A percentile compares a stretch with the other conserved stretches of the same genome.
These are phyloP conservation scores for Proisotoma minuta DNA, from an alignment of 2,888 invertebrate genomes.

Conservation along the genomic window DNA sequence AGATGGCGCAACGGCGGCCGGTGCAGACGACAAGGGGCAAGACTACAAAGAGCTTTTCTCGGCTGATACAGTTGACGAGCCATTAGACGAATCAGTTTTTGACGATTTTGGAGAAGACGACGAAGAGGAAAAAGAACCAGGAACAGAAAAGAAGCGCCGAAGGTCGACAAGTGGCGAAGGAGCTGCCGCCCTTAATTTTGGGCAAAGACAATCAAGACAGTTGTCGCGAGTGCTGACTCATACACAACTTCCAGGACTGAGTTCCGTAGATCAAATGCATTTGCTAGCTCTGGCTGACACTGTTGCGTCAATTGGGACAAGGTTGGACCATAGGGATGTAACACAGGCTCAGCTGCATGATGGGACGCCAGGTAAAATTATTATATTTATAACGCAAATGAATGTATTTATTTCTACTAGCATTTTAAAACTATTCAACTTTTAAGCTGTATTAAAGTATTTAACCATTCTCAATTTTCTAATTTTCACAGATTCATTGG, in stretches of 20 bases:
- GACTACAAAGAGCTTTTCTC: conserved; percentile 90
- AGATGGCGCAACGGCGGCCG: conserved; percentile 50
- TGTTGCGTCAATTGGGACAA: conserved; percentile 65
- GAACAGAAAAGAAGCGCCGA: conserved; percentile 52
- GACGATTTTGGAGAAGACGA: conserved; percentile 71
- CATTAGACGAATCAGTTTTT: conserved; percentile 57
- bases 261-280: conserved; percentile 98
- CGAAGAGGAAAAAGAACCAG: conserved; percentile 56
- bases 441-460: not conserved
- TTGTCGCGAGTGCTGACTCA: conserved; percentile 88
- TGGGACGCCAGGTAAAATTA: conserved; percentile 44
- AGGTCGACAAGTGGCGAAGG: conserved; percentile 57
- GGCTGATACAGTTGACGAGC: conserved; percentile 68
- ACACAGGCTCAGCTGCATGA: conserved; percentile 44
- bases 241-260: conserved; percentile 87
- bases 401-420: not conserved
- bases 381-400: not conserved
- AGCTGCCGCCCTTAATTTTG: conserved; percentile 44
- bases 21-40: conserved; percentile 51
- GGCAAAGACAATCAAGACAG: conserved; percentile 60
- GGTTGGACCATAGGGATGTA: conserved; percentile 42
- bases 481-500: conserved; percentile 65
- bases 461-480: not conserved
- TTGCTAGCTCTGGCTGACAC: conserved; percentile 97
- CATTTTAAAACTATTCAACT: not conserved